These are phyloP conservation scores for Champsocephalus esox DNA, from an alignment of 2,797 vertebrate species.

Conservation along the genomic window DNA sequence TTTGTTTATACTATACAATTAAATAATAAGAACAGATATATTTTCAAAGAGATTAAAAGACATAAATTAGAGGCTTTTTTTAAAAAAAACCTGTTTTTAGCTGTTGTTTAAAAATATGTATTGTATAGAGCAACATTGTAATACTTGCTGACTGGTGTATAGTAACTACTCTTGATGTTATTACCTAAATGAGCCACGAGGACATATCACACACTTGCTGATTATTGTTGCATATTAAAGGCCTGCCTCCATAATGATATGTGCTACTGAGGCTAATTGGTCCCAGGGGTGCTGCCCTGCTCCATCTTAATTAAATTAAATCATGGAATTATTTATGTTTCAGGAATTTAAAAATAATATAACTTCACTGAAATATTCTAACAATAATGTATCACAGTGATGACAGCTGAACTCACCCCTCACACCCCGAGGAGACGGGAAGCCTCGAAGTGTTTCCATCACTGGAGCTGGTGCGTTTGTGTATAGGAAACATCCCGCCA, in stretches of 20 bases:
- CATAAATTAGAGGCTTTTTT: no score
- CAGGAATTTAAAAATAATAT: not conserved
- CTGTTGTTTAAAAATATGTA: no score
- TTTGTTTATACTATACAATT: no score
- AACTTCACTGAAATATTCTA: not conserved
- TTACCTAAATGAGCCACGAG: constrained; percentile 31
- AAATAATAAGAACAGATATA: no score
- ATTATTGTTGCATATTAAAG: constrained; percentile 29
- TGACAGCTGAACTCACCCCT: constrained; percentile 81
- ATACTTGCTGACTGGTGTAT: not conserved
- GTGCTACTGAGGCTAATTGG: constrained; percentile 51
- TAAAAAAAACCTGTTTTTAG: no score
- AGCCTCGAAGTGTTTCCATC: constrained; percentile 82
- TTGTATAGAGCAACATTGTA: not conserved
- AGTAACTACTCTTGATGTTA: constrained; percentile 1
- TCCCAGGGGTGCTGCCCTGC: constrained; percentile 46
- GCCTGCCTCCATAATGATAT: constrained; percentile 27
- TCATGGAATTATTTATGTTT: constrained; percentile 19
- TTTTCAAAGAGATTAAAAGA: no score
- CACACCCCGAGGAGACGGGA: constrained; percentile 85
- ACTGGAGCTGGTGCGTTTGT: constrained; percentile 79
- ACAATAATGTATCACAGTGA: not conserved
- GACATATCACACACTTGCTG: constrained; percentile 25
- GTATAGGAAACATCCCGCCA: constrained; percentile 89
- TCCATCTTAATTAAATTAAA: constrained; percentile 28